These are phyloP conservation scores for Pteromalus puparum DNA, from an alignment of 1,140 invertebrate species.

Conservation along the genomic window DNA sequence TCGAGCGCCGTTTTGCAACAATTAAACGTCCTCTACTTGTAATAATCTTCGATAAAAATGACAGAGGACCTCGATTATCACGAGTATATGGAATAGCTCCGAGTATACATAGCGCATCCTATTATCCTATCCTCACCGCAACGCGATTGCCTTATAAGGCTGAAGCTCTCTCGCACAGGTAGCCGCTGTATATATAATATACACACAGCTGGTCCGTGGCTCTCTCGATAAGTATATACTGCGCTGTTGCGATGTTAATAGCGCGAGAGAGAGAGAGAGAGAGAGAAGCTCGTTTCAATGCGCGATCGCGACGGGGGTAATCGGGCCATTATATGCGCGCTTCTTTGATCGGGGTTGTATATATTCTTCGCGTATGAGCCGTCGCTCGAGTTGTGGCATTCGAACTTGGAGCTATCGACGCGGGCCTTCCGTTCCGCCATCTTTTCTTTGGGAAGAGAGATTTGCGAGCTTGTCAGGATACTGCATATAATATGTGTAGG, in stretches of 20 bases:
- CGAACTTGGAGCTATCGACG: not conserved
- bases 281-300: not conserved
- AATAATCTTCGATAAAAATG: not conserved
- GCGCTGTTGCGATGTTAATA: constrained; percentile 11
- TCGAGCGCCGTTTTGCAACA: too few species aligned
- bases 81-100: constrained; percentile 28
- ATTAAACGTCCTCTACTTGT: too few species aligned
- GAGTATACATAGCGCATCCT: constrained; percentile 61
- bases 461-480: not conserved
- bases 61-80: not conserved
- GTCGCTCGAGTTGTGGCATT: not conserved
- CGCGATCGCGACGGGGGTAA: constrained; percentile 14
- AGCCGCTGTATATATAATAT: constrained; percentile 50
- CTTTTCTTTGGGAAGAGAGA: too few species aligned
- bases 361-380: not conserved
- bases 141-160: constrained; percentile 66
- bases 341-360: not conserved
- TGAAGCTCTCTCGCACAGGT: constrained; percentile 25
- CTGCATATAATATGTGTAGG: too few species aligned
- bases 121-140: constrained; percentile 65
- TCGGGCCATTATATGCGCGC: constrained; percentile 15
- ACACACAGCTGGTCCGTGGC: not conserved
- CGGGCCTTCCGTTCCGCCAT: too few species aligned
- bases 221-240: not conserved
- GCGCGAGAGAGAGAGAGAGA: not conserved